Base-by-base conservation (phyloP, 1,140 invertebrate species). In the Ips nitidus region DNA sequence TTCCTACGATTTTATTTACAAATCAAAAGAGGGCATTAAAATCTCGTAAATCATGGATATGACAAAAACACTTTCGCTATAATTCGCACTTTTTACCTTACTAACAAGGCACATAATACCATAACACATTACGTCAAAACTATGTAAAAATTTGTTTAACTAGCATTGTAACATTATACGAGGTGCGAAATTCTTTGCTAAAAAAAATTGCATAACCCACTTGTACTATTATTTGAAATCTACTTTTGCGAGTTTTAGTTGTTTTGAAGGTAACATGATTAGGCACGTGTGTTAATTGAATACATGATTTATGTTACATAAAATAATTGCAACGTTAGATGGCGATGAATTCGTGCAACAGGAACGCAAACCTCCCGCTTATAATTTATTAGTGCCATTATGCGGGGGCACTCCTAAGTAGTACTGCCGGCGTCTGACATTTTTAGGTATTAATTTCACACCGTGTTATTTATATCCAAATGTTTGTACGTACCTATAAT, bases 391-490 rank as follows among this genome's bases (percentile, higher is more conserved):
- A 42, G 41, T 64, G 52, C 52, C 50, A 64, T 62, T 62, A 61
- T 61, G 59, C 39, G 52, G 62, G 52, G 62, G 52, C 52, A 55
- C 62, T 42, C 62, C 52, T 43, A 53, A 50, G 45, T 22, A 59
- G 42, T 39, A 56, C 38, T 64, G 50, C 52, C 62, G 62, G 62
- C 62, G 62, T 64, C 52, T 64, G 62, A 64, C 50, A 55, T 64
- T 64, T 64, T 64, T 64, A 64, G 62, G 62, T 64, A 64, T 56
- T 64, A 64, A 64, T 64, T 64, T 64, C 41, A 55, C 40, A 56
- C 52, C 62, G 50, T 56, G 62, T 64, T 64, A 64, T 64, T 64
- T 64, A 64, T 64, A 64, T 43, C 52, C n/a, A 36, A 42, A 56
- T 53, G 52, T 56, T 8, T 56, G 62, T 56, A 6, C 40, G 38